phyloP scores from a whole-genome alignment of 2,797 vertebrate species.

The Amphiprion clarkii region DNA sequence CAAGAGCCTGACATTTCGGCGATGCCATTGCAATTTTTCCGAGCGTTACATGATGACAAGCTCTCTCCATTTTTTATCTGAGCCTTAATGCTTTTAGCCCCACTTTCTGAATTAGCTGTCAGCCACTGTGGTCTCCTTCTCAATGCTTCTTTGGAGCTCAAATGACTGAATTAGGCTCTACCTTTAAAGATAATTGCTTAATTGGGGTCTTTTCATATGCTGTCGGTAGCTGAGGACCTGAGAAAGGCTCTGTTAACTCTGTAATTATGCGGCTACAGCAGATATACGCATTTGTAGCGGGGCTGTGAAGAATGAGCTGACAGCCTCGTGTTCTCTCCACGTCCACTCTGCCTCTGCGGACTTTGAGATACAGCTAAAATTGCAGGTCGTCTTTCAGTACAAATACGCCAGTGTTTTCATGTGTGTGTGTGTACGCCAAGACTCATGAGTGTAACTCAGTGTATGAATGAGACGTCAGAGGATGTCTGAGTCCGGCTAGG shows the following conservation, averaged over 20 bases:
- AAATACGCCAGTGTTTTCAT: slow-evolving; percentile 32
- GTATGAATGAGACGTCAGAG: slow-evolving; percentile 62
- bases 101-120: slow-evolving; percentile 80
- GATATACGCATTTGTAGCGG: slow-evolving; percentile 64
- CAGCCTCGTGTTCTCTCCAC: slow-evolving; percentile 49
- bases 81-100: slow-evolving; percentile 73
- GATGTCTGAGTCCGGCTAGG: slow-evolving; percentile 53
- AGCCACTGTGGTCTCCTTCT: slow-evolving; percentile 67
- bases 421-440: slow-evolving; percentile 20
- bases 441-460: slow-evolving; percentile 35
- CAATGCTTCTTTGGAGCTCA: slow-evolving; percentile 74
- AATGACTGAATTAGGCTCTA: slow-evolving; percentile 84
- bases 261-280: slow-evolving; percentile 80
- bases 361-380: slow-evolving; percentile 65
- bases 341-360: slow-evolving; percentile 51
- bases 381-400: slow-evolving; percentile 47
- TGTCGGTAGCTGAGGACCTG: slow-evolving; percentile 77
- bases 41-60: slow-evolving; percentile 71
- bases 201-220: slow-evolving; percentile 85
- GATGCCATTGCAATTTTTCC: slow-evolving; percentile 50
- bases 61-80: slow-evolving; percentile 70
- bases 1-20: slow-evolving; percentile 49
- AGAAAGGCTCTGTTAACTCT: slow-evolving; percentile 83
- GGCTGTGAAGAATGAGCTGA: slow-evolving; percentile 75
- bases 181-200: slow-evolving; percentile 88